Evolutionary conservation across 2,888 invertebrate species (phyloP), one percentile per base, ranked within the genome.

Genomic region (Mylabris sibirica): DNA sequence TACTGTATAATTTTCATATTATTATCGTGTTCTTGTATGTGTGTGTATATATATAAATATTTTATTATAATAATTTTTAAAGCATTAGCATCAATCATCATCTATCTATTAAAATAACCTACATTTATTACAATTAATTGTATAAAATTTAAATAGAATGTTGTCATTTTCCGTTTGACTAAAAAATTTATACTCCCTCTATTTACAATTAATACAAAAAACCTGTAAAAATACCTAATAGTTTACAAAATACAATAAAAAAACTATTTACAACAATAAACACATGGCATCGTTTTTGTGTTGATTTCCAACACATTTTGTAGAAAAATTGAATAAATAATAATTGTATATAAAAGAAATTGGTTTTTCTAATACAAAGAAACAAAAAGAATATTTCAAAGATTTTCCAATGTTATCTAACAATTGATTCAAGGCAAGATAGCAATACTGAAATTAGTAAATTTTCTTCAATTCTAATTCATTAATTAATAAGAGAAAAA

Each of bases 191-290:
- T 2, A 11, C 11, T 57, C 24, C 9, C 24, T 24, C 24, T 57
- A 57, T 57, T 57, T 57, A 57, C 57, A 57, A 57, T 57, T 57
- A 57, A 57, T 57, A 57, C 57, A 57, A 57, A 57, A 49, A 57
- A 53, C 44, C 20, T 49, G 49, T 49, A 49, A 20, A 49, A 49
- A 49, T 49, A 49, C 49, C 49, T 49, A 30, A 30, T 30, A 49
- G 24, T 24, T 57, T 53, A 17, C 41, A 41, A 53, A 24, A 57
- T 57, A 57, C 57, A 57, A 57, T 11, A 11, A 57, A 12, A n/a
- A 57, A 57, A 57, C 14, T 57, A 57, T 57, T 22, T 57, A 57
- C 57, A 49, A 49, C 2, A 22, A 20, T 49, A 49, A 49, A 49
- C 20, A 49, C 20, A 57, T 57, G 57, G 57, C 57, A 57, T 57